phyloP scores from a whole-genome alignment of 92 coral and sea anemone genomes.

The Plumapathes pennacea region DNA sequence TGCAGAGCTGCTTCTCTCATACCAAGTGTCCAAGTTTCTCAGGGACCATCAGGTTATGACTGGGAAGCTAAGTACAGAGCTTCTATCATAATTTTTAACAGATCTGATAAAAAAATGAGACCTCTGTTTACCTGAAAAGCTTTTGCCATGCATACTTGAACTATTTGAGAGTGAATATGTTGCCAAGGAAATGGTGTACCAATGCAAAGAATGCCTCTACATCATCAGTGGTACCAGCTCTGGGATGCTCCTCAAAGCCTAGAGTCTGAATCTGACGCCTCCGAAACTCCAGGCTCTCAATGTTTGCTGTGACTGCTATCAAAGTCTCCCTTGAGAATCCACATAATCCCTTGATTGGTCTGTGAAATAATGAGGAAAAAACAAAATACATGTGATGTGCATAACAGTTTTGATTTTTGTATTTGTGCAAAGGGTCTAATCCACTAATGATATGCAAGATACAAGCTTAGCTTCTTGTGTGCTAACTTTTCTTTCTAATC shows the following conservation, averaged over 20 bases:
- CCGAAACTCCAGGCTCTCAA: slow-evolving; percentile 53
- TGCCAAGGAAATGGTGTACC: slow-evolving; percentile 47
- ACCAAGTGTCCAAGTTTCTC: too few species aligned
- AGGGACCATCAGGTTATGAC: too few species aligned
- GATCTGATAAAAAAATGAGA: too few species aligned
- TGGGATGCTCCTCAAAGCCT: slow-evolving; percentile 65
- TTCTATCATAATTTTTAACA: too few species aligned
- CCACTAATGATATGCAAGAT: too few species aligned
- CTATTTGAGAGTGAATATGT: slow-evolving; percentile 49
- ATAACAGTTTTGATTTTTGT: too few species aligned
- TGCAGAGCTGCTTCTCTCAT: too few species aligned
- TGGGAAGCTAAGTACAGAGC: too few species aligned
- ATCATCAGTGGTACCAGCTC: slow-evolving; percentile 66
- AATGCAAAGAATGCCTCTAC: slow-evolving; percentile 58
- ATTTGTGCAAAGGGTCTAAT: too few species aligned
- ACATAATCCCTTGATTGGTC: slow-evolving; percentile 59
- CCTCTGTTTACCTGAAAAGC: slow-evolving; percentile 42
- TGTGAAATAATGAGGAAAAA: slow-evolving; percentile 16
- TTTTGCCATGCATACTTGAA: slow-evolving; percentile 52
- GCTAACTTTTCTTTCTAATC: too few species aligned
- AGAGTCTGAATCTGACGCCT: slow-evolving; percentile 22
- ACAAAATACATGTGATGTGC: too few species aligned
- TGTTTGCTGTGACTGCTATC: slow-evolving; percentile 56
- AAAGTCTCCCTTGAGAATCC: slow-evolving; percentile 62
- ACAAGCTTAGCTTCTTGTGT: too few species aligned